Evolutionary conservation across 1,140 invertebrate genomes (phyloP), one percentile per base, ranked within the genome.

Genomic region (Stratiolaelaps scimitus): DNA sequence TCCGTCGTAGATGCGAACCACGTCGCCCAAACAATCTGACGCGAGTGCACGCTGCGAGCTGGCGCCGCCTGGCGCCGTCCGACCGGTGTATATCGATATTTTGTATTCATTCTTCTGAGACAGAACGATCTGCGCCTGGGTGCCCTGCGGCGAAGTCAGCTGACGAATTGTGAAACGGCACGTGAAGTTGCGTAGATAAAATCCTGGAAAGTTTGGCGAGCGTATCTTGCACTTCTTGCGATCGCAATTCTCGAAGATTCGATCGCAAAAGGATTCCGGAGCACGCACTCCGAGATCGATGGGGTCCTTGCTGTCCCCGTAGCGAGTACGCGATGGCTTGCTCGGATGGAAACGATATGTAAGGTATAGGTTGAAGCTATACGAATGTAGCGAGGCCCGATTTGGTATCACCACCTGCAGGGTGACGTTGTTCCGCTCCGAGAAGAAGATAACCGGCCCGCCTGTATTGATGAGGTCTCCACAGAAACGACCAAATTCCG

Each of bases 1-100:
- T 43, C 89, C 87, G 73, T 92, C 89, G 76, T 91, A 92, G 40
- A 92, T 84, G 75, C 87, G 80, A 70, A 89, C 86, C 73, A 88
- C 83, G 72, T 89, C 87, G 75, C 88, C 90, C 67, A 88, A 83
- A 64, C 71, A 72, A 70, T 85, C 82, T 86, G 88, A 91, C 67
- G 85, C 85, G 73, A 76, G 71, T 60, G 70, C 78, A 69, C 64
- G 81, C 74, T 66, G 74, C 75, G 69, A 80, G 29, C 79, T 70
- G 78, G 76, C 40, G 73, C 67, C 64, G 15, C 68, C 68, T 0
- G 69, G 43, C 0, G 66, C 47, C 13, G 65, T 67, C 23, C 67
- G 64, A n/a, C 71, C 71, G 1, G 70, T 69, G 34, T 69, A 71
- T 1, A 72, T 43, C 5, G 71, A 71, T 34, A 72, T 72, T 60